These are phyloP conservation scores for Listrodromus nycthemerus DNA, from an alignment of 2,888 invertebrate genomes.

Conservation along the genomic window DNA sequence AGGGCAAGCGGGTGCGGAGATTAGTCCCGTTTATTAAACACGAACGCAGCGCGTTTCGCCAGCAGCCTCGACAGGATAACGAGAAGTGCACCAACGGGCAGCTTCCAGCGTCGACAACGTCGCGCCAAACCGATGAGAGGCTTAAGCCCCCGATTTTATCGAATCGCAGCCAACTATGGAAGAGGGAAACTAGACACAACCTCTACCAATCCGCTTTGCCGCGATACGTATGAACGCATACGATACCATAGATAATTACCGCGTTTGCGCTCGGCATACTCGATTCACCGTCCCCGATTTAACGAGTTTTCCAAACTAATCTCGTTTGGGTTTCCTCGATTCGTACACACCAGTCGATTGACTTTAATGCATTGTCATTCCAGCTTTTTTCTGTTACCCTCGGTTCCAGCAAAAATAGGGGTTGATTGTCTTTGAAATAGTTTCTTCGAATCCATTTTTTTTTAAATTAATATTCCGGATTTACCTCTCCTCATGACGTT, in stretches of 20 bases:
- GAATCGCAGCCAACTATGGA: conserved; percentile 6
- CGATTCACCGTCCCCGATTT: conserved; percentile 9
- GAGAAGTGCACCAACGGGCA: conserved; percentile 29
- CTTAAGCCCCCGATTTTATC: conserved; percentile 35
- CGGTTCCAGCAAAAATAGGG: not conserved
- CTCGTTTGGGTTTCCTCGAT: conserved; percentile 22
- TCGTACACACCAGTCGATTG: not conserved
- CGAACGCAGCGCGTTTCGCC: conserved; percentile 60
- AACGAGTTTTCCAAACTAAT: conserved; percentile 33
- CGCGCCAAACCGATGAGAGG: conserved; percentile 18
- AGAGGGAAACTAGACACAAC: conserved; percentile 7
- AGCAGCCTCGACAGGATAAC: conserved; percentile 27
- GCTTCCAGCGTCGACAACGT: conserved; percentile 47
- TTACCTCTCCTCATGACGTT: too few species aligned
- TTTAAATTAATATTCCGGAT: too few species aligned
- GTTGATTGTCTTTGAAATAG: too few species aligned
- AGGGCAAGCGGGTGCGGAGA: conserved; percentile 70
- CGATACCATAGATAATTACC: conserved; percentile 53
- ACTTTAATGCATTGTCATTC: not conserved
- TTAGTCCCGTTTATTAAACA: conserved; percentile 82
- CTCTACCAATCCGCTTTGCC: conserved; percentile 6
- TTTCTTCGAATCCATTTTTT: too few species aligned
- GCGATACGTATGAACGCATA: not conserved
- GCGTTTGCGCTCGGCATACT: not conserved
- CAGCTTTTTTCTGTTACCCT: not conserved